A percentile compares a stretch with the other conserved stretches of the same genome.
Conservation (phyloP, 1,140 invertebrate genomes). For the Drosophila saltans region DNA sequence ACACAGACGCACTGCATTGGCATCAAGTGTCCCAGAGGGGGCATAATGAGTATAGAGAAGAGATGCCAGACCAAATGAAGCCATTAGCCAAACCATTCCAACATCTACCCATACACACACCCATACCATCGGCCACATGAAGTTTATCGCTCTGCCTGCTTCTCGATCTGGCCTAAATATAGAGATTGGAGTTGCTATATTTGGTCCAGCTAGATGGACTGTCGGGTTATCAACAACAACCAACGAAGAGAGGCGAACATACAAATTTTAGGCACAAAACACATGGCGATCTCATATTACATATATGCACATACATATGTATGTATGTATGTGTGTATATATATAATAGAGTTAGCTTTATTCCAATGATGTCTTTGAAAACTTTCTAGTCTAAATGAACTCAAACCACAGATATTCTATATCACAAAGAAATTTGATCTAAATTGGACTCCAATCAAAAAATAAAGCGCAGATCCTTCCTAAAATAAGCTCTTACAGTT, state of each 20-base stretch:
- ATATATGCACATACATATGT: not conserved
- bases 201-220: constrained; percentile 26
- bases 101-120: not conserved
- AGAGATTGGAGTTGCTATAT: constrained; percentile 52
- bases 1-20: constrained; percentile 35
- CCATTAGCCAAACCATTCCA: constrained; percentile 13
- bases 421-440: no score
- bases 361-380: no score
- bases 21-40: constrained; percentile 46
- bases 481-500: no score
- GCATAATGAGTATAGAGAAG: constrained; percentile 1
- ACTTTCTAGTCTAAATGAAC: no score
- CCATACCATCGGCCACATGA: constrained; percentile 14
- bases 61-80: constrained; percentile 13
- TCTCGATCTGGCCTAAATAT: constrained; percentile 50
- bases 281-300: constrained; percentile 5
- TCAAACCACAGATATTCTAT: no score
- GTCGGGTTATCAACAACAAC: constrained; percentile 3
- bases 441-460: no score
- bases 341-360: not conserved
- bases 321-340: no score
- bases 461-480: no score
- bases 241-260: not conserved
- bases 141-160: constrained; percentile 34
- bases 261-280: not conserved